These are phyloP conservation scores for Brachyrhaphis roseni DNA, from an alignment of 2,797 vertebrate species.

Conservation along the genomic window DNA sequence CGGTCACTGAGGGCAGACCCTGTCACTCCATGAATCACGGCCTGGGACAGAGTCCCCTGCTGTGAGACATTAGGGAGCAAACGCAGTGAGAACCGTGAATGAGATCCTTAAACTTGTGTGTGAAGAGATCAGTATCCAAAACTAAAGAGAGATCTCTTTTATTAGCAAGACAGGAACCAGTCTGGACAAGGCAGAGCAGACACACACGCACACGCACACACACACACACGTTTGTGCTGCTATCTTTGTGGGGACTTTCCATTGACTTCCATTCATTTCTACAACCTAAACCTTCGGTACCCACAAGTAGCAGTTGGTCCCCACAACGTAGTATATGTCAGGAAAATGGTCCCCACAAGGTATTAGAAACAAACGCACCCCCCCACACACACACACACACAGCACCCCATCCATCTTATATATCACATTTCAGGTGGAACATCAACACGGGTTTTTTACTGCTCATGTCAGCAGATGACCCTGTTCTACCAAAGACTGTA, in stretches of 20 bases:
- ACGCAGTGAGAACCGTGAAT: conserved; percentile 83
- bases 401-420: conserved; percentile 36
- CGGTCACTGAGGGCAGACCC: conserved; percentile 72
- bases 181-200: conserved; percentile 64
- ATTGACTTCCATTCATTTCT: too few relatives aligned
- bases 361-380: too few relatives aligned
- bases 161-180: conserved; percentile 75
- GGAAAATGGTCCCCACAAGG: too few relatives aligned
- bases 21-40: conserved; percentile 82
- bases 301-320: too few relatives aligned
- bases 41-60: conserved; percentile 74
- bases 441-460: conserved; percentile 60
- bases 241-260: too few relatives aligned
- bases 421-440: conserved; percentile 68
- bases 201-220: conserved; percentile 15
- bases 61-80: conserved; percentile 82
- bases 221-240: conserved; percentile 1
- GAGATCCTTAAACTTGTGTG: conserved; percentile 78
- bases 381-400: conserved; percentile 14
- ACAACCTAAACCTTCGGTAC: too few relatives aligned
- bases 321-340: too few relatives aligned
- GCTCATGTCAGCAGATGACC: conserved; percentile 57
- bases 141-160: conserved; percentile 81
- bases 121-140: conserved; percentile 77
- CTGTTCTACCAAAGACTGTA: conserved; percentile 50